Evolutionary conservation across 2,888 invertebrate species (phyloP), one percentile per base, ranked within the genome.

Genomic region (Buathra laborator): DNA sequence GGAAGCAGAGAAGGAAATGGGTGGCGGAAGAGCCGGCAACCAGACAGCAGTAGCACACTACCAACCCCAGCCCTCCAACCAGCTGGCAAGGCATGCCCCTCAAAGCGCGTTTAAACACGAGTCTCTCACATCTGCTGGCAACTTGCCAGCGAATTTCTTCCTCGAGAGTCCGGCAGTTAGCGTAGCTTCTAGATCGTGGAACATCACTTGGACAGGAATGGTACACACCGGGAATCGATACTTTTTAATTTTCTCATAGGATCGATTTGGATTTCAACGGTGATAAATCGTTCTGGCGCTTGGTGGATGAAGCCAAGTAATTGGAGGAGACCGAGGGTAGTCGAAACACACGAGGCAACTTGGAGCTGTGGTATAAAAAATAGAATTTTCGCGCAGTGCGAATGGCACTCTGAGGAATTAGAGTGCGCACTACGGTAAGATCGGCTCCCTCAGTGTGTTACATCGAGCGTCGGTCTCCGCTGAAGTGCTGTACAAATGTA

Each of bases 71-170:
- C 76, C 77, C 81, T 76, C 83, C 83, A 85, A 86, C 37, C 85
- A 84, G 82, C 85, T 85, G 71, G 72, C 76, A 78, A 81, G 82
- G 79, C 74, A 72, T 7, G 64, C 76, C 51, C 70, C 43, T 81
- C 87, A 83, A 85, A 85, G 86, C 78, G 56, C 84, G 76, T 87
- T 88, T 85, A 81, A 87, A 83, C 81, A 79, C 85, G 66, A 79
- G 74, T 76, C 86, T 79, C 72, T 82, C 78, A 62, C 85, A 87
- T 84, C 70, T 66, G 80, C 87, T 88, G 88, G 88, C 88, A 87
- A 84, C 75, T 77, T 85, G 87, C 88, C 88, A 88, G 37, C 77
- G 79, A 80, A 46, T 59, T 72, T 79, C 76, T 46, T 79, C 51
- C 72, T 82, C 71, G 68, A 79, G 79, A 71, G 76, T 80, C 82